Evolutionary conservation across 2,113 vertebrate species (phyloP).

Genomic region (Puntigrus tetrazona): DNA sequence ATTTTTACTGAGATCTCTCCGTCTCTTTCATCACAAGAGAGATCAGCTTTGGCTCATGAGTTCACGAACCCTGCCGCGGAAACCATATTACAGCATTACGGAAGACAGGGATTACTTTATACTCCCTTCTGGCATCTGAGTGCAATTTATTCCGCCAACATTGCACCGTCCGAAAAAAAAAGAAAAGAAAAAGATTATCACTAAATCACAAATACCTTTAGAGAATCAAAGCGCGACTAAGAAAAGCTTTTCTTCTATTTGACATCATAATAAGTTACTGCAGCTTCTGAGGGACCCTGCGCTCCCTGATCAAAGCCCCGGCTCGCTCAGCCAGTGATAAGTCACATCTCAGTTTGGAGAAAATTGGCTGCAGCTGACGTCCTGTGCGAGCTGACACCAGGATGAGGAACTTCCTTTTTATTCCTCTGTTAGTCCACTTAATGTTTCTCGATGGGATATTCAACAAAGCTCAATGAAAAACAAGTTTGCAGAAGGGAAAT

Average conservation of each 20-base stretch:
- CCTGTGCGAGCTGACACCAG: slow-evolving; percentile 25
- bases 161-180: neutral
- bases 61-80: slow-evolving; percentile 6
- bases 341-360: slow-evolving; percentile 29
- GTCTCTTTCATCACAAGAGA: neutral
- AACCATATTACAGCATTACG: slow-evolving; percentile 32
- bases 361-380: slow-evolving; percentile 50
- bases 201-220: slow-evolving; percentile 47
- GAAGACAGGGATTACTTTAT: slow-evolving; percentile 35
- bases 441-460: neutral
- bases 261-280: slow-evolving; percentile 50
- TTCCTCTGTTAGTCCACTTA: slow-evolving; percentile 12
- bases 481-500: neutral
- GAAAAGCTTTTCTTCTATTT: slow-evolving; percentile 28
- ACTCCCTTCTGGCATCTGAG: slow-evolving; percentile 24
- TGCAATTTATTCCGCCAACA: slow-evolving; percentile 13
- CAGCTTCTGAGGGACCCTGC: slow-evolving; percentile 21
- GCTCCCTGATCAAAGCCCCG: slow-evolving; percentile 51
- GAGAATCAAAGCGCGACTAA: slow-evolving; percentile 31
- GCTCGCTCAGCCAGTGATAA: slow-evolving; percentile 38
- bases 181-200: slow-evolving; percentile 16
- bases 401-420: neutral
- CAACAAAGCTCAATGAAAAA: neutral
- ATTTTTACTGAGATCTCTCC: neutral
- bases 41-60: neutral